Conservation (phyloP, 53 echinoderm and acorn worm species). For the Apostichopus leukothele region DNA sequence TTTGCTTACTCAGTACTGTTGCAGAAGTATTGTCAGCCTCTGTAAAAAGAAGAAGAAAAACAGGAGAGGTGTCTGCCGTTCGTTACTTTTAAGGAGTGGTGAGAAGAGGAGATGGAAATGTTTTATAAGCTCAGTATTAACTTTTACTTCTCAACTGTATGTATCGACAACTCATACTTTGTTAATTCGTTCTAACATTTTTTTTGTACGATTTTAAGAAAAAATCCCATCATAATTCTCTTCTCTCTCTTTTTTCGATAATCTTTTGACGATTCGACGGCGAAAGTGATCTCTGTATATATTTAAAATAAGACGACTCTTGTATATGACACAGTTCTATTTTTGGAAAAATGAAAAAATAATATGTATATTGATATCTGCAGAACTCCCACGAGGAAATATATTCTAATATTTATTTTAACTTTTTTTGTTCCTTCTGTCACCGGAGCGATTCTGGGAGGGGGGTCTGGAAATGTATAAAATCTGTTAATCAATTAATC, state of each 20-base stretch:
- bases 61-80: too few species aligned
- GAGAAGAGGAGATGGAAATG: too few species aligned
- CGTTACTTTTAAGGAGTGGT: too few species aligned
- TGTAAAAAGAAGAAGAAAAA: too few species aligned
- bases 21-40: too few species aligned
- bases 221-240: not conserved
- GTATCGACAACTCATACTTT: not conserved
- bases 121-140: not conserved
- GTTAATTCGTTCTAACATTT: not conserved
- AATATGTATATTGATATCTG: conserved; percentile 26
- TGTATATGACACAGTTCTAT: conserved; percentile 15
- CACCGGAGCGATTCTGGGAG: not conserved
- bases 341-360: conserved; percentile 15
- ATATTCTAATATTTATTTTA: conserved; percentile 28
- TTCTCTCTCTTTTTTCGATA: not conserved
- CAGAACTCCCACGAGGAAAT: conserved; percentile 21
- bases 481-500: too few species aligned
- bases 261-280: not conserved
- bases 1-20: too few species aligned
- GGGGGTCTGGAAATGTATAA: too few species aligned
- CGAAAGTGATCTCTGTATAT: not conserved
- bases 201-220: not conserved
- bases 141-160: not conserved
- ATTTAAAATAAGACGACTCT: not conserved
- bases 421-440: not conserved